Evolutionary conservation across 1,140 invertebrate species (phyloP), one percentile per base, ranked within the genome.

Genomic region (Marisa cornuarietis): DNA sequence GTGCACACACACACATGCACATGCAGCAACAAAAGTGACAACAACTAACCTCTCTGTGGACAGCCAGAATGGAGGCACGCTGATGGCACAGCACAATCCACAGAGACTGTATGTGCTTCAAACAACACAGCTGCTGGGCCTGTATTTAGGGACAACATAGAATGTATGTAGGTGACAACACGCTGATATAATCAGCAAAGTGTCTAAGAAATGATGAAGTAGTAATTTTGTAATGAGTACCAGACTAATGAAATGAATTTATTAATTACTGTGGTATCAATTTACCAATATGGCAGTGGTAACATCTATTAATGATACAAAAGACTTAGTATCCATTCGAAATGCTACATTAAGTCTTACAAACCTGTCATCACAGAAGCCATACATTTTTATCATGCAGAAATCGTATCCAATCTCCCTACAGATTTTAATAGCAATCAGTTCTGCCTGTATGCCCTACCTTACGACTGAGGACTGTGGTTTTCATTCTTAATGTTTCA

Each of bases 51-150:
- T 82, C 68, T 16, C 66, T 79, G 31, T 82, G 66, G 77, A 49
- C 76, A 8, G 81, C 72, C 61, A 86, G 77, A 52, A 79, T 71
- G 74, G 78, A 79, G 42, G 81, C 82, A 78, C 83, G 81, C 69
- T 86, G 82, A 58, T 82, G 72, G 22, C 83, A 83, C 31, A 87
- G 77, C 42, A 84, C 58, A 14, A 87, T 66, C 86, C 86, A 87
- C 62, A 87, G 76, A 52, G 82, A 83, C 77, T 86, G 82, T 20
- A 83, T 78, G 76, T 87, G 86, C 65, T 81, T 82, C 71, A 86
- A 80, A 20, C 63, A 52, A 77, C 85, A 85, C 10, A 76, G 66
- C n/a, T 82, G 81, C 66, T 77, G 77, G 13, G 82, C 83, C 84
- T 85, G 73, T 20, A 82, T 80, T n/a, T 58, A 81, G 20, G 26